Percentiles rank a stretch among this genome's conserved stretches.
phyloP scores from a whole-genome alignment of 2,797 vertebrate species.

The Cebuella pygmaea region DNA sequence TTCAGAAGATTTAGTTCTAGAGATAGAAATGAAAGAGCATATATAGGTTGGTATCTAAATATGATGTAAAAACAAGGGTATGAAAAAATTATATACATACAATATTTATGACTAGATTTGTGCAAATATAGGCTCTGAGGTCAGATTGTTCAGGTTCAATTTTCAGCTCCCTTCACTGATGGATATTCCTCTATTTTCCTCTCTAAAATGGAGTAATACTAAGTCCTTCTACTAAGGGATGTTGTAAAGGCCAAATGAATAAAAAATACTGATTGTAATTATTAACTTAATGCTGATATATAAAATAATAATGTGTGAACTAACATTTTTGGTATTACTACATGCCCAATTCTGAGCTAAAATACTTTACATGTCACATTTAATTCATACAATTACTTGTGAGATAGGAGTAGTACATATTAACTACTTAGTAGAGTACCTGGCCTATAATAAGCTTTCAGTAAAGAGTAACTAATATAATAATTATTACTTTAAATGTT shows the following conservation, averaged over 20 bases:
- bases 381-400: slow-evolving; percentile 36
- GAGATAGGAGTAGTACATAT: slow-evolving; percentile 42
- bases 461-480: slow-evolving; percentile 60
- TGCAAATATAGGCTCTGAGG: not conserved
- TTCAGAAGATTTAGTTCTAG: not conserved
- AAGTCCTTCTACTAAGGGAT: not conserved
- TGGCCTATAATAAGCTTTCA: slow-evolving; percentile 47
- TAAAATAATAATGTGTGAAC: not conserved
- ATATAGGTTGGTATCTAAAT: slow-evolving; percentile 5
- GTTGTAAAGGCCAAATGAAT: not conserved
- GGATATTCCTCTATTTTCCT: not conserved
- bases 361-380: not conserved
- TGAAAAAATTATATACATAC: not conserved
- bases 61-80: not conserved
- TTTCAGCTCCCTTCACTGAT: not conserved
- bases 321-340: not conserved
- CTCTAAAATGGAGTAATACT: not conserved
- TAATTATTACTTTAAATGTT: slow-evolving; percentile 63
- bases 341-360: not conserved
- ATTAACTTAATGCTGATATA: not conserved
- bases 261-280: not conserved
- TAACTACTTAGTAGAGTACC: slow-evolving; percentile 52
- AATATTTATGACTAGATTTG: not conserved
- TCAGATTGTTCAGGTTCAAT: not conserved
- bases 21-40: not conserved